phyloP scores from a whole-genome alignment of 2,113 vertebrate genomes.

The Thalassarche chlororhynchos region DNA sequence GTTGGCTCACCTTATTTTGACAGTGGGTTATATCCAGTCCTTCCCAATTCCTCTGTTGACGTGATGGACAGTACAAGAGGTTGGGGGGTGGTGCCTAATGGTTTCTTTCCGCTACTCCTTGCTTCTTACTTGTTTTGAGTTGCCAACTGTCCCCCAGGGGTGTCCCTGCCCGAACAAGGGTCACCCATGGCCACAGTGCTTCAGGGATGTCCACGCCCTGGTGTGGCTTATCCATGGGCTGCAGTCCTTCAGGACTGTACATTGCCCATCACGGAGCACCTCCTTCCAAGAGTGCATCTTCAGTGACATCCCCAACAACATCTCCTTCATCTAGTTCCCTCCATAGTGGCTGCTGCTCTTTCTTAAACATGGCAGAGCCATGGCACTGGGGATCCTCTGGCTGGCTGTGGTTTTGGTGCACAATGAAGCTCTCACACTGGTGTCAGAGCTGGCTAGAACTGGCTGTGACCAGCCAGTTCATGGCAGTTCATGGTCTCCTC shows the following conservation, averaged over 20 bases:
- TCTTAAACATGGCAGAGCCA: not conserved
- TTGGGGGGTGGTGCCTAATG: not conserved
- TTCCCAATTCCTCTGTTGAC: not conserved
- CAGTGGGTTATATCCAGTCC: not conserved
- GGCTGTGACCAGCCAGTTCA: not conserved
- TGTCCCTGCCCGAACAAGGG: not conserved
- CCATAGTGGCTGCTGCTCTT: not conserved
- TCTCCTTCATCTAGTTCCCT: not conserved
- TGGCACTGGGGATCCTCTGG: not conserved
- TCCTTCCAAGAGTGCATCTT: not conserved
- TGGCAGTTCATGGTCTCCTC: not conserved
- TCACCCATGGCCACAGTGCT: not conserved
- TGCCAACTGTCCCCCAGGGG: not conserved
- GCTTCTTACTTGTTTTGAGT: not conserved
- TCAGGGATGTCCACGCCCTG: not conserved
- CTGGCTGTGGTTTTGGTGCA: not conserved
- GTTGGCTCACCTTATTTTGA: not conserved
- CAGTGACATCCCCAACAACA: not conserved
- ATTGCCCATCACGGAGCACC: rapidly evolving
- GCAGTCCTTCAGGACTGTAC: not conserved
- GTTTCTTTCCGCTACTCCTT: not conserved
- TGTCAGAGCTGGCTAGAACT: not conserved
- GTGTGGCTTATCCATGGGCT: not conserved
- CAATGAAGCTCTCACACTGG: not conserved
- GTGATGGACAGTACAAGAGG: not conserved